Evolutionary conservation across 1,140 invertebrate genomes (phyloP).

Genomic region (Anoplolepis gracilipes): DNA sequence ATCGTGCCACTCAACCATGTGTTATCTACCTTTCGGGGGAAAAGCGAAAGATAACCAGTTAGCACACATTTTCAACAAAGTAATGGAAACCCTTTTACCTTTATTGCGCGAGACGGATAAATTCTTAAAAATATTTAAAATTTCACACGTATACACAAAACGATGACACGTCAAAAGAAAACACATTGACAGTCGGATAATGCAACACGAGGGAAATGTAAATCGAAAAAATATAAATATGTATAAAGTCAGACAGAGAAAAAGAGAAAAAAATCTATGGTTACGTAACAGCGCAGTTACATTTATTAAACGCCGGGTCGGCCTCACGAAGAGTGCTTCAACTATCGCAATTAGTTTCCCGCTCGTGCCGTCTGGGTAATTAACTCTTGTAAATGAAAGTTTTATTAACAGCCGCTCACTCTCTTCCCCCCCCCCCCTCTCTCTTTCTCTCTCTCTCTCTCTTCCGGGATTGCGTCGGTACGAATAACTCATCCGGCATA

Average conservation of each 20-base stretch:
- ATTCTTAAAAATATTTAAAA: neutral
- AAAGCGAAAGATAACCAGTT: neutral
- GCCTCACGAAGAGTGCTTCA: conserved; percentile 51
- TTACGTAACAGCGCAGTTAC: conserved; percentile 54
- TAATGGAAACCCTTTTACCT: conserved; percentile 7
- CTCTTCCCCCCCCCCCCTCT: no score
- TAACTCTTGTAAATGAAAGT: conserved; percentile 61
- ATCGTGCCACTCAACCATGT: conserved; percentile 13
- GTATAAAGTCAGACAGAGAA: neutral
- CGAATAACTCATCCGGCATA: conserved; percentile 56
- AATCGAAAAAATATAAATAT: conserved; percentile 47
- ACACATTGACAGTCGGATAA: neutral
- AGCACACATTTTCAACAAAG: neutral
- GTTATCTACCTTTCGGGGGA: neutral
- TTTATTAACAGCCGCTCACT: conserved; percentile 49
- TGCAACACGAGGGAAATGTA: neutral
- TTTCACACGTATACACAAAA: neutral
- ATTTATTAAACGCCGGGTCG: conserved; percentile 54
- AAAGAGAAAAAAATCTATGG: conserved; percentile 38
- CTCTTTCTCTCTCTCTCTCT: no score
- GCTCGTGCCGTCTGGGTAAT: conserved; percentile 53
- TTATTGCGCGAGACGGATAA: neutral
- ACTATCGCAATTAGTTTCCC: conserved; percentile 62
- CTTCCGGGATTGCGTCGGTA: conserved; percentile 20
- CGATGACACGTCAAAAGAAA: conserved; percentile 20